Percentiles rank a stretch among this genome's conserved stretches.
phyloP scores from a whole-genome alignment of 2,113 vertebrate species.

The Pica pica region DNA sequence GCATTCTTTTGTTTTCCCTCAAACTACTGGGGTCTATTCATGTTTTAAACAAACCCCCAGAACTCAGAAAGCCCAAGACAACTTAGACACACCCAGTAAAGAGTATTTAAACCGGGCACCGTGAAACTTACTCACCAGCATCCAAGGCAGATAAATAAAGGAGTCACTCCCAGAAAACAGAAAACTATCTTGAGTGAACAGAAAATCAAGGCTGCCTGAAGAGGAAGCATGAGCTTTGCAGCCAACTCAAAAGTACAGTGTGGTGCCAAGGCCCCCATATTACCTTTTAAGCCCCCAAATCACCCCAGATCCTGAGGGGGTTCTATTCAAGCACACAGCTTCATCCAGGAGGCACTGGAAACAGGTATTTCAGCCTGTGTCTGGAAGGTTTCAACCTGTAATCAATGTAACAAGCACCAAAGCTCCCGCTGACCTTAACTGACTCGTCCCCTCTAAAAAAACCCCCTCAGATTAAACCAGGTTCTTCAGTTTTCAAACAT shows the following conservation, averaged over 20 bases:
- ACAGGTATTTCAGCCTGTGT: background rate
- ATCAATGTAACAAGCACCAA: background rate
- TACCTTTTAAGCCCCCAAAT: background rate
- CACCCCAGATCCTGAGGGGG: background rate
- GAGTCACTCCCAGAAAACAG: background rate
- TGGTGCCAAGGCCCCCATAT: background rate
- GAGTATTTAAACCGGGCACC: background rate
- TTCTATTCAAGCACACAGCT: background rate
- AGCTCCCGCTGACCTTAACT: background rate
- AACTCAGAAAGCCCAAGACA: background rate
- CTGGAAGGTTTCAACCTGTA: background rate
- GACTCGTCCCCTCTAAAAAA: background rate
- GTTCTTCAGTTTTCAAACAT: fast-evolving
- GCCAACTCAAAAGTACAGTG: background rate
- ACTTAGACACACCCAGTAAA: background rate
- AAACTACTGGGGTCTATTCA: background rate
- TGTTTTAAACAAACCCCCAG: background rate
- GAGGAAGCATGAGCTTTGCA: background rate
- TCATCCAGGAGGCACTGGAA: background rate
- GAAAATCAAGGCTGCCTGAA: background rate
- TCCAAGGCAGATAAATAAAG: background rate
- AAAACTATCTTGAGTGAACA: background rate
- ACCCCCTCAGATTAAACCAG: background rate
- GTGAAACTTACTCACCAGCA: background rate
- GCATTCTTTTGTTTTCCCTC: background rate